phyloP scores from a whole-genome alignment of 2,797 vertebrate species.

The Pogoniulus pusillus region DNA sequence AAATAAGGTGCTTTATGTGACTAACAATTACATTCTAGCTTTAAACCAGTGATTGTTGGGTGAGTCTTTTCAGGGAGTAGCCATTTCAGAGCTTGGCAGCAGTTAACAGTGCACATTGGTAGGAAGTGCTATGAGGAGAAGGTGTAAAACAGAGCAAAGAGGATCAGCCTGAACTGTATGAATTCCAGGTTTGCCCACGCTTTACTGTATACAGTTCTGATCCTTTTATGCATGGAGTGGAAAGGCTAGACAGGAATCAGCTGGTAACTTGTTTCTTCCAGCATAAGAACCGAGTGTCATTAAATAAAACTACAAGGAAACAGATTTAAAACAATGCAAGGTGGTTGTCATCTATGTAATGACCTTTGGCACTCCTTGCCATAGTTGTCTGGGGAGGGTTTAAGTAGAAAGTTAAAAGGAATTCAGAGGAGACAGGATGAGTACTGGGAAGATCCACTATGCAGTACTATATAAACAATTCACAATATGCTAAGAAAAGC shows the following conservation, averaged over 20 bases:
- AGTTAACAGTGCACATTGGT: background rate
- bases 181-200: background rate
- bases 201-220: background rate
- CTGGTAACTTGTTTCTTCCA: background rate
- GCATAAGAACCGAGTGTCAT: background rate
- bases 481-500: background rate
- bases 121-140: background rate
- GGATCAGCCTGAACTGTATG: background rate
- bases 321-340: background rate
- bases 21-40: background rate
- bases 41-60: background rate
- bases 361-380: background rate
- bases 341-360: background rate
- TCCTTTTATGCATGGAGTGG: background rate
- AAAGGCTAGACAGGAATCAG: background rate
- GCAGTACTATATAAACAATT: background rate
- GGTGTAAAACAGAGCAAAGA: background rate
- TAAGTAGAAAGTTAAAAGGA: background rate
- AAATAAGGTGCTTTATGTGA: background rate
- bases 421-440: background rate
- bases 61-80: background rate
- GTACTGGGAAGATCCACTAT: background rate
- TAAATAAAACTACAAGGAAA: background rate
- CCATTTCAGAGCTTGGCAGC: background rate
- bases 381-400: no score